phyloP scores from a whole-genome alignment of 2,797 vertebrate species.

The Lycodopsis pacificus region DNA sequence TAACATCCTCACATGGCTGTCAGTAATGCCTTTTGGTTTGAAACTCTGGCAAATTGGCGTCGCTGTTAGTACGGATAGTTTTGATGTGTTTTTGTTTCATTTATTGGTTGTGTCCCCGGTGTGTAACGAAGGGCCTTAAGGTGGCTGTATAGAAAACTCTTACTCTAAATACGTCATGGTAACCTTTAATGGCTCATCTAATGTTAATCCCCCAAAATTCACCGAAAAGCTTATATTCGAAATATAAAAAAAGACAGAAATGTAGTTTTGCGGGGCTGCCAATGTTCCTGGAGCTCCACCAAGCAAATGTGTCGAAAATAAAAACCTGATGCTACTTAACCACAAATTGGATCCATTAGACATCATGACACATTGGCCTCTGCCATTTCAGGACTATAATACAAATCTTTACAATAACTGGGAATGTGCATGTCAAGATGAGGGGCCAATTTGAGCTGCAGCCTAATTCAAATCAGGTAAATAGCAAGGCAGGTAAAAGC shows the following conservation, averaged over 20 bases:
- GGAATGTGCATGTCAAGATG: conserved; percentile 11
- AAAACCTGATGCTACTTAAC: conserved; percentile 18
- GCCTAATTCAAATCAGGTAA: conserved; percentile 36
- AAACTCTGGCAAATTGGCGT: no score
- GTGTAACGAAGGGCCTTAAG: neutral
- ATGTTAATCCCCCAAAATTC: neutral
- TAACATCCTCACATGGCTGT: neutral
- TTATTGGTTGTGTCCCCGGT: neutral
- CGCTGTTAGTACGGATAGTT: neutral
- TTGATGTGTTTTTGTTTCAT: neutral
- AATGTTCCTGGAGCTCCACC: neutral
- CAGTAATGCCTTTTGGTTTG: neutral
- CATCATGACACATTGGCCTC: neutral
- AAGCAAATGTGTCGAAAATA: conserved; percentile 19
- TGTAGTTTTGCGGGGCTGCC: neutral
- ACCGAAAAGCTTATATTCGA: neutral
- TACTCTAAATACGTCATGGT: neutral
- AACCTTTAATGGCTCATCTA: neutral
- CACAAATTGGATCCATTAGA: conserved; percentile 26
- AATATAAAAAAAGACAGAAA: neutral
- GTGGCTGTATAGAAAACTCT: neutral
- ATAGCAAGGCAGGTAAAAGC: conserved; percentile 38
- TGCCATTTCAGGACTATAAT: conserved; percentile 24
- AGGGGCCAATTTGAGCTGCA: conserved; percentile 17
- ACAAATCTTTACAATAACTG: conserved; percentile 20